Conservation (phyloP, 2,888 invertebrate genomes). For the Himalopsyche tibetana region DNA sequence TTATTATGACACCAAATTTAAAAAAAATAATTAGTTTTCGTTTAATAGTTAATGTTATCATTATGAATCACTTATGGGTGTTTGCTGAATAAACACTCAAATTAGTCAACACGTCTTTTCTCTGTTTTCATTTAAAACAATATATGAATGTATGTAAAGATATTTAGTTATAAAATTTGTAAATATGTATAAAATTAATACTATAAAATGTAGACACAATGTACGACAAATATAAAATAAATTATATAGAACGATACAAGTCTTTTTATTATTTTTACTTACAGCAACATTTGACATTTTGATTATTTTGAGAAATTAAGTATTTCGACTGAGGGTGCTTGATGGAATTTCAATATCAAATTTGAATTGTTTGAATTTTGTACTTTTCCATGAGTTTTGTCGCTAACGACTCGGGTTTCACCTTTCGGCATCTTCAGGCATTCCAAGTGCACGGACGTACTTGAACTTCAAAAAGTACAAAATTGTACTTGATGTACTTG, state of each 20-base stretch:
- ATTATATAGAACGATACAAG: conserved; percentile 57
- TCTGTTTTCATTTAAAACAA: neutral
- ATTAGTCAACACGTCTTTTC: neutral
- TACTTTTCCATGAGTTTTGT: too few relatives aligned
- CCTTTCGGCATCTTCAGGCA: too few relatives aligned
- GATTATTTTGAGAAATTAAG: too few relatives aligned
- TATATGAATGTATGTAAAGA: neutral
- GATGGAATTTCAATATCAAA: too few relatives aligned
- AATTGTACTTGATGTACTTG: too few relatives aligned
- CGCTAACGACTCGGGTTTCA: too few relatives aligned
- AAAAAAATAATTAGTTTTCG: neutral
- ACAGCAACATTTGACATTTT: too few relatives aligned
- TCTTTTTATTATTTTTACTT: neutral
- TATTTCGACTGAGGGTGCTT: too few relatives aligned
- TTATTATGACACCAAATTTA: neutral
- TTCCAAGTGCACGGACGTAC: too few relatives aligned
- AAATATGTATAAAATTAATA: conserved; percentile 62
- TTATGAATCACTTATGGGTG: neutral
- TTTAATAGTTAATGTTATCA: neutral
- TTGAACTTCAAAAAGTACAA: too few relatives aligned
- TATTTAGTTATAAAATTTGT: conserved; percentile 44
- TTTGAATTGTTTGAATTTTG: too few relatives aligned
- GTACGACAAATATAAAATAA: conserved; percentile 63
- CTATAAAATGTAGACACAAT: conserved; percentile 60
- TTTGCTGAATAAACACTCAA: neutral